Conservation (phyloP, 2,888 invertebrate species). For the Eristalis pertinax region DNA sequence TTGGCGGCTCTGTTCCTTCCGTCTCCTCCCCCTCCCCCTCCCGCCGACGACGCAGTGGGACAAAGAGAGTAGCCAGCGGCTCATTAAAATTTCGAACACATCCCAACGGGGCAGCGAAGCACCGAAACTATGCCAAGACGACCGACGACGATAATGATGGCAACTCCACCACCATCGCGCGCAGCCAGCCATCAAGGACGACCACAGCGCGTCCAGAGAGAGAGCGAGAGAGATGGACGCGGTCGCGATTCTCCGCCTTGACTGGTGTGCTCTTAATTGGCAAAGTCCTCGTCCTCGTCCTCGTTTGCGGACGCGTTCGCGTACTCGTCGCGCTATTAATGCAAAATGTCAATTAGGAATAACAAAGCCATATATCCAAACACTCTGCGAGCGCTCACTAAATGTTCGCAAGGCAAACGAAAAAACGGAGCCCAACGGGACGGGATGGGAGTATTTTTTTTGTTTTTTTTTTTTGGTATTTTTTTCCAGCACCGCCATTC, state of each 20-base stretch:
- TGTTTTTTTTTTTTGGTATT: too few species aligned
- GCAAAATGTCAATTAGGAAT: conserved; percentile 75
- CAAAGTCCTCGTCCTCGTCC: conserved; percentile 61
- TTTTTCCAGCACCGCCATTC: too few species aligned
- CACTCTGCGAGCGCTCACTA: conserved; percentile 65
- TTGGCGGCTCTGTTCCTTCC: conserved; percentile 21
- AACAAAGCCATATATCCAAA: conserved; percentile 74
- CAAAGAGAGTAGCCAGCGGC: conserved; percentile 61
- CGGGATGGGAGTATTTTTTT: neutral
- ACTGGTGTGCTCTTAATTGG: conserved; percentile 73
- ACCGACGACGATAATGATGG: conserved; percentile 17
- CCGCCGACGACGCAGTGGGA: conserved; percentile 24
- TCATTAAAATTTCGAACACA: conserved; percentile 75
- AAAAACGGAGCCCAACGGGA: conserved; percentile 6
- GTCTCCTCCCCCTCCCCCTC: neutral
- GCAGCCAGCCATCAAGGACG: neutral
- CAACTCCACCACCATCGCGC: neutral
- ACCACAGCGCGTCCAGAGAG: conserved; percentile 28
- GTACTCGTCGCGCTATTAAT: conserved; percentile 67
- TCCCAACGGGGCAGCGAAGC: conserved; percentile 52
- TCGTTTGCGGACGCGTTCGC: neutral
- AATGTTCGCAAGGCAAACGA: conserved; percentile 25
- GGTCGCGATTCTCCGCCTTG: conserved; percentile 20
- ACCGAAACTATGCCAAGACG: conserved; percentile 65
- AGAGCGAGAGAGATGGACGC: too few species aligned